These are phyloP conservation scores for Hydropsyche betteni DNA, from an alignment of 2,888 invertebrate species.

Conservation along the genomic window DNA sequence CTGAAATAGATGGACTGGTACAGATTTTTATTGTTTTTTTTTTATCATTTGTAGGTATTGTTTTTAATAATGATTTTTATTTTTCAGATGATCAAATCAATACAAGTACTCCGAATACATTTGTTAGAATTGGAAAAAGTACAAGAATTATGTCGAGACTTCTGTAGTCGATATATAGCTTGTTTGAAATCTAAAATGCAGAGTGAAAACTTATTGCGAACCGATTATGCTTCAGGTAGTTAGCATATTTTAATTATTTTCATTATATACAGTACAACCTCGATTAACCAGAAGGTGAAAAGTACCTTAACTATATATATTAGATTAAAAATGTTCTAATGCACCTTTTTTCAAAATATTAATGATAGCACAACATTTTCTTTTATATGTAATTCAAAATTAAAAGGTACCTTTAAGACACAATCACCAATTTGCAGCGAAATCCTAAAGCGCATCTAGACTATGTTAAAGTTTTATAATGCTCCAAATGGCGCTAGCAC, in stretches of 20 bases:
- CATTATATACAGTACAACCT: too few relatives aligned
- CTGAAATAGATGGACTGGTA: constrained; percentile 94
- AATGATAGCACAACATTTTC: too few relatives aligned
- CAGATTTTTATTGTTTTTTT: constrained; percentile 54
- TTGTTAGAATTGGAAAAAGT: constrained; percentile 93
- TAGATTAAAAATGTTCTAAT: constrained; percentile 34
- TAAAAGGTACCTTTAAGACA: too few relatives aligned
- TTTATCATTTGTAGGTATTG: neutral
- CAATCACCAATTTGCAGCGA: too few relatives aligned
- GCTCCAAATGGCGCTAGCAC: too few relatives aligned
- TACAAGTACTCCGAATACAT: constrained; percentile 86
- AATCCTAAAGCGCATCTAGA: too few relatives aligned
- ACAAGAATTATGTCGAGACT: constrained; percentile 93
- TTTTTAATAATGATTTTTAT: neutral
- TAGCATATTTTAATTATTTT: too few relatives aligned
- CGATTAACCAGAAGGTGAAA: too few relatives aligned
- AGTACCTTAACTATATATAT: too few relatives aligned
- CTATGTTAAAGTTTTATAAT: too few relatives aligned
- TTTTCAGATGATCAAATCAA: constrained; percentile 63
- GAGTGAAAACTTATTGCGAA: constrained; percentile 83
- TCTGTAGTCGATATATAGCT: constrained; percentile 91
- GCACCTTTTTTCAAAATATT: neutral
- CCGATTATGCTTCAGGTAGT: constrained; percentile 76
- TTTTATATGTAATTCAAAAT: too few relatives aligned
- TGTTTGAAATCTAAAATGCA: constrained; percentile 92